Evolutionary conservation across 2,797 vertebrate genomes (phyloP).

Genomic region (Glyptemys insculpta): DNA sequence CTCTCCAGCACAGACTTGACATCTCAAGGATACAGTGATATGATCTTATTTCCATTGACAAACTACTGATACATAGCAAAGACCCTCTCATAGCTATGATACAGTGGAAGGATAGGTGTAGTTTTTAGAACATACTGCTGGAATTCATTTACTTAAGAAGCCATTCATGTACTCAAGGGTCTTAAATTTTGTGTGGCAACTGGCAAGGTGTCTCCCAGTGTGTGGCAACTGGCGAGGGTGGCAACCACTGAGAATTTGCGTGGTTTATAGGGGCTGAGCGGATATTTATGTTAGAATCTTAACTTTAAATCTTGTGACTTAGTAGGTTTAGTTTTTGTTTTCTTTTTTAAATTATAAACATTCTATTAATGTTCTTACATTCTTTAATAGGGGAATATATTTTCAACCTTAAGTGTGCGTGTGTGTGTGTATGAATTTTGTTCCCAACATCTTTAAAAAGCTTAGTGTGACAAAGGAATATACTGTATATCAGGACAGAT

Average conservation of each 20-base stretch:
- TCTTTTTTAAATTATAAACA: not conserved
- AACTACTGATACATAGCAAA: not conserved
- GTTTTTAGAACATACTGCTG: not conserved
- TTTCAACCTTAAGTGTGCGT: not conserved
- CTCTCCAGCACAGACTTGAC: not conserved
- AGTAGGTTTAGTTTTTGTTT: not conserved
- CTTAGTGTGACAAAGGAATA: not conserved
- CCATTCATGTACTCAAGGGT: not conserved
- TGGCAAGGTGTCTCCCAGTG: not conserved
- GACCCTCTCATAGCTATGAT: not conserved
- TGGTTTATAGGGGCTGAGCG: not conserved
- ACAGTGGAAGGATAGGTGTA: not conserved
- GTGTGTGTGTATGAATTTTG: not conserved
- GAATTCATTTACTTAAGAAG: not conserved
- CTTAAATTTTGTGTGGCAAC: not conserved
- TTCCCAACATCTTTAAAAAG: accelerated
- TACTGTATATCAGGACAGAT: accelerated
- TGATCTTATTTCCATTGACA: not conserved
- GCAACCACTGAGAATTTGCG: not conserved
- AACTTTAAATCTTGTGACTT: not conserved
- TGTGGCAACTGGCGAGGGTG: not conserved
- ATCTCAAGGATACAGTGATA: not conserved
- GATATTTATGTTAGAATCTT: not conserved
- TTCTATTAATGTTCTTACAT: not conserved
- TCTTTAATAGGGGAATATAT: not conserved